phyloP scores from a whole-genome alignment of 2,888 invertebrate genomes.

The Mylabris sibirica region DNA sequence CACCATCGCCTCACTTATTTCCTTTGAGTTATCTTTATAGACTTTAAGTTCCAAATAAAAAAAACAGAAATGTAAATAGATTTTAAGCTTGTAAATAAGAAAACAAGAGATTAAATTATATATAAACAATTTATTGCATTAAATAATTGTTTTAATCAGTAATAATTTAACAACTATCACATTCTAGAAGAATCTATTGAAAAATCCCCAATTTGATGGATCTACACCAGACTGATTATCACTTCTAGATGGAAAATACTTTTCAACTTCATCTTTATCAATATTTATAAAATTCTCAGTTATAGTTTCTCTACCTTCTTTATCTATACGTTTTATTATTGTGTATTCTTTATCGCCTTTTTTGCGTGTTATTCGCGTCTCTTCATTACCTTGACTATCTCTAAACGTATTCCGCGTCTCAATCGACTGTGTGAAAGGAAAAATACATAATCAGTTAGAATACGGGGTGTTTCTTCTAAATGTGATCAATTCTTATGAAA shows the following conservation, averaged over 20 bases:
- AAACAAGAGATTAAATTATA: constrained; percentile 36
- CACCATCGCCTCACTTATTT: constrained; percentile 18
- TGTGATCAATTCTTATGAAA: no score
- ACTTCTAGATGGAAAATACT: constrained; percentile 30
- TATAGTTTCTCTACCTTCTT: constrained; percentile 53
- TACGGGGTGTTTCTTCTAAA: no score
- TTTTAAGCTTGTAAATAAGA: constrained; percentile 32
- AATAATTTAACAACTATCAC: constrained; percentile 12
- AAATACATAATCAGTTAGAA: constrained; percentile 17
- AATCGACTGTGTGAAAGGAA: constrained; percentile 58
- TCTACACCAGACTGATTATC: not conserved
- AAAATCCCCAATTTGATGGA: constrained; percentile 16
- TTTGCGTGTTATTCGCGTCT: constrained; percentile 64
- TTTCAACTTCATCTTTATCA: constrained; percentile 50
- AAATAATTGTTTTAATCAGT: constrained; percentile 11
- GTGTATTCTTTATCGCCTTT: constrained; percentile 57
- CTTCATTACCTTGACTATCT: constrained; percentile 68
- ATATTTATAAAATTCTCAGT: constrained; percentile 55
- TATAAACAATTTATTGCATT: constrained; percentile 22
- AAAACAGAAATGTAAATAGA: constrained; percentile 31
- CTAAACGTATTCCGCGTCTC: constrained; percentile 66
- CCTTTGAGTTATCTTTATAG: not conserved
- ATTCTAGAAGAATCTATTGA: constrained; percentile 24
- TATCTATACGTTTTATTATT: constrained; percentile 62
- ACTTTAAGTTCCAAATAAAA: constrained; percentile 17